phyloP scores from a whole-genome alignment of 2,113 vertebrate genomes.

The Sprattus sprattus region DNA sequence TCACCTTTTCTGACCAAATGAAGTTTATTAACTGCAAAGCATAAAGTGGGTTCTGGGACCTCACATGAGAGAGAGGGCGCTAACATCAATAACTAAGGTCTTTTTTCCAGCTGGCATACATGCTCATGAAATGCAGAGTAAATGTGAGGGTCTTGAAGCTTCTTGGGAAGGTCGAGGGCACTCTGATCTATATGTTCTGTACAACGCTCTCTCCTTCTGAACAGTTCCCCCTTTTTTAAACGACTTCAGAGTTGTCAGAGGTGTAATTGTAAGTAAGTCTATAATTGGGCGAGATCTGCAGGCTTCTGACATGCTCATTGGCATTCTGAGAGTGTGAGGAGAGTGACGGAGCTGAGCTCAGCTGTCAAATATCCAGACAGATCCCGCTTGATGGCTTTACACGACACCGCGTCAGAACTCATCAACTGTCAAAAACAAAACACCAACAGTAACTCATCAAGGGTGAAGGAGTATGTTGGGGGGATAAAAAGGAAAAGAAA shows the following conservation, averaged over 20 bases:
- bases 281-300: constrained; percentile 3
- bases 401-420: not conserved
- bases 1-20: too few species aligned
- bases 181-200: not conserved
- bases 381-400: not conserved
- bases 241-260: not conserved
- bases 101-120: not conserved
- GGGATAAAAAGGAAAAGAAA: not conserved
- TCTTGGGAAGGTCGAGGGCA: too few species aligned
- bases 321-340: not conserved
- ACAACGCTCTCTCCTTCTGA: not conserved
- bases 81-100: too few species aligned
- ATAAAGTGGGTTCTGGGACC: too few species aligned
- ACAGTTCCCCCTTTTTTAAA: not conserved
- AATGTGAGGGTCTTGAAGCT: too few species aligned
- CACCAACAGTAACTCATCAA: constrained; percentile 15
- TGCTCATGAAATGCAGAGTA: not conserved
- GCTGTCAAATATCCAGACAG: not conserved
- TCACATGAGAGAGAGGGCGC: too few species aligned
- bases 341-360: not conserved
- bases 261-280: not conserved
- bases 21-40: too few species aligned
- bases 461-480: not conserved
- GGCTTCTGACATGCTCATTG: not conserved
- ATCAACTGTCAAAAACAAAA: constrained; percentile 16